These are phyloP conservation scores for Trinorchestia longiramus DNA, from an alignment of 1,140 invertebrate species.

Conservation along the genomic window DNA sequence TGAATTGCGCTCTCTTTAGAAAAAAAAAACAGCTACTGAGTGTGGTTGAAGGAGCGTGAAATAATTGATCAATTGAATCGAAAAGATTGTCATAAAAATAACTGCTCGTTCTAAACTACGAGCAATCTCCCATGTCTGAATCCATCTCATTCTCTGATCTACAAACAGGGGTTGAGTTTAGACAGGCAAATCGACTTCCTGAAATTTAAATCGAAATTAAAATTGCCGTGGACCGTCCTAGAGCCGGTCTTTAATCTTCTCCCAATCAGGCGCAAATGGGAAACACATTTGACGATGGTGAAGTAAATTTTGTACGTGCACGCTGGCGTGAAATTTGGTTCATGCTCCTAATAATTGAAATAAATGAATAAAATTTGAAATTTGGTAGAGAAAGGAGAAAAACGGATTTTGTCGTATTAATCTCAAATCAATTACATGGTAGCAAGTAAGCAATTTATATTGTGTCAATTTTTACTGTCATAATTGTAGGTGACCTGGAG, in stretches of 20 bases:
- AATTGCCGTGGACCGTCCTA: neutral
- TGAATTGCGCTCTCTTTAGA: too few relatives aligned
- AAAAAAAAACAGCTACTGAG: too few relatives aligned
- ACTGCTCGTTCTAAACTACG: neutral
- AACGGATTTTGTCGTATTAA: neutral
- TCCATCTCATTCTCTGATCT: neutral
- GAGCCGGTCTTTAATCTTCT: neutral
- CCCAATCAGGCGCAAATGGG: neutral
- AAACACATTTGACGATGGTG: neutral
- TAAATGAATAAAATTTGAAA: neutral
- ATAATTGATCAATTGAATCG: neutral
- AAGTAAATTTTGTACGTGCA: neutral
- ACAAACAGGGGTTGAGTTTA: neutral
- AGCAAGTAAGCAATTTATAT: too few relatives aligned
- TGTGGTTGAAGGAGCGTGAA: neutral
- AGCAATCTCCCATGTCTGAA: neutral
- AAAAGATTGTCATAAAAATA: neutral
- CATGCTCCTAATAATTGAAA: neutral
- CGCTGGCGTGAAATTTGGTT: neutral
- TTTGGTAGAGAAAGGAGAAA: neutral
- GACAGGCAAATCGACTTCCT: neutral
- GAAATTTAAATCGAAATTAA: conserved; percentile 1
- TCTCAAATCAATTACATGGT: too few relatives aligned
- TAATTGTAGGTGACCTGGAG: too few relatives aligned
- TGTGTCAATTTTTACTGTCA: too few relatives aligned